Evolutionary conservation across 2,113 vertebrate species (phyloP), one percentile per base, ranked within the genome.

Genomic region (Coregonus clupeaformis): DNA sequence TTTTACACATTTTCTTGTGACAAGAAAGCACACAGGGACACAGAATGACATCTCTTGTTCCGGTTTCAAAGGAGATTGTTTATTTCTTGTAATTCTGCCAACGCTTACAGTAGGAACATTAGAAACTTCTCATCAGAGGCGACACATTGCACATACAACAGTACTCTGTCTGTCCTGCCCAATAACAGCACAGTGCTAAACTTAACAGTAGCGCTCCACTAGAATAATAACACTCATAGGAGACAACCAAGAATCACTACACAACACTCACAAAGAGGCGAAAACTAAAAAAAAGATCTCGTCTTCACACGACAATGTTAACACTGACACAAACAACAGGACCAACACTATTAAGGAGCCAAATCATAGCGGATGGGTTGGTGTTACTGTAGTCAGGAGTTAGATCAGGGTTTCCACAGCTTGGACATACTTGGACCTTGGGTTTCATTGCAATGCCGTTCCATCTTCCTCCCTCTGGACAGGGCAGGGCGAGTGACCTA

Each of bases 191-290:
- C 69, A 73, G 66, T 78, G 63, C 87, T 89, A 85, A 82, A 82
- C 80, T 88, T 89, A 36, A 90, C 81, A 87, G 86, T 84, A 90
- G 82, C 82, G 90, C 85, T 79, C 60, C 72, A 59, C 70, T 84
- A 72, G 81, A 81, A 87, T 79, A 52, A 18, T 42, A 42, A 9
- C 11, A 87, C 70, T 85, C 77, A 52, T 18, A 73, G 74, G 63
- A 84, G 80, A 88, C 68, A 72, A 86, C 82, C 85, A 5, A 78
- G 68, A 82, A 79, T 85, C 75, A 87, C 89, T 83, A 91, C 75
- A 90, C n/a, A n/a, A n/a, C n/a, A 89, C 87, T 87, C 80, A 91
- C 86, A 47, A 84, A 72, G 90, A 90, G 81, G n/a, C n/a, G n/a
- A n/a, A n/a, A n/a, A n/a, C 84, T 68, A 62, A 89, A 91, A 82